Base-by-base conservation (phyloP, 92 coral and sea anemone species). In the Zoanthus gigantus region DNA sequence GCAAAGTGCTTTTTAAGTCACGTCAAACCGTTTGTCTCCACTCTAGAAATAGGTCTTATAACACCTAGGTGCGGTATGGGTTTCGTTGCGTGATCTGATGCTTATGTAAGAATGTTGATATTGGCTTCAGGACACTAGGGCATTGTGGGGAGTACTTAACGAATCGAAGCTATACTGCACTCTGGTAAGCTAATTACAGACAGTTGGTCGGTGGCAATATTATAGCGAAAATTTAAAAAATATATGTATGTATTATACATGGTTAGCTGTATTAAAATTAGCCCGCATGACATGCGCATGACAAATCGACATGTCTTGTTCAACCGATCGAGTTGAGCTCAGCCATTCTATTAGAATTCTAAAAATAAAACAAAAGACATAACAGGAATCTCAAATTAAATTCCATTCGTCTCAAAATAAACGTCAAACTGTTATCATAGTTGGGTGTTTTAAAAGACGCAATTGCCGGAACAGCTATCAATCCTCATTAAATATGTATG, bases 201-300 rank as follows among this genome's bases (percentile, higher is more conserved):
- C 81, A 54, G 66, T 54, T 17, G n/a, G 66, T 77, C 82, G 67
- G 66, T 77, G 67, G 7, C 82, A 77, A 77, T 77, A 77, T 53
- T 77, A 34, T 13, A 12, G 45, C 10, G 7, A 0, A 53, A 77
- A 30, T 52, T 23, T 67, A 4, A 28, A 50, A n/a, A 53, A 76
- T 23, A 28, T 28, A 76, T 52, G 50, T 52, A 76, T 50, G 4
- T 37, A 37, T 37, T 37, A 37, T 37, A 4, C 50, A 76, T 17
- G 45, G 10, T 17, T 46, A 52, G 65, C 68, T 31, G 82, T 23
- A 50, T 77, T 53, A 53, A 76, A 30, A 77, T 77, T 77, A 61
- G 45, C 4, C 42, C 4, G 42, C 42, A 23, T 23, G 23, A 23
- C 29, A 12, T 23, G 23, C 23, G 15, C 78, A 74, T 76, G 29